Conservation (phyloP, 2,888 invertebrate genomes). For the Cybosia mesomella region DNA sequence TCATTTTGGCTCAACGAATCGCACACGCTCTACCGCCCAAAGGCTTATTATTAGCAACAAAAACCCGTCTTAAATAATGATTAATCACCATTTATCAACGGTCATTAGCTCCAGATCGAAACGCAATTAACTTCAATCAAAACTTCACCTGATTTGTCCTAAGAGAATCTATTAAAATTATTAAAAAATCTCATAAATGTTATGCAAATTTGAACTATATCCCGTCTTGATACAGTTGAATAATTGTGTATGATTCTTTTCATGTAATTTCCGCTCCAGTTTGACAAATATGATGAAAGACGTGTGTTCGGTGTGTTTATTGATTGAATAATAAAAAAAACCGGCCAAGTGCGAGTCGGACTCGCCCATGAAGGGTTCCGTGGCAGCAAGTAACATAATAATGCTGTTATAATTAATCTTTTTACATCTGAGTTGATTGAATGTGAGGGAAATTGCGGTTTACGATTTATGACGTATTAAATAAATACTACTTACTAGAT, state of each 20-base stretch:
- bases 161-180: not conserved
- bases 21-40: not conserved
- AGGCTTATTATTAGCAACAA: not conserved
- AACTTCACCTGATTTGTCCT: conserved; percentile 2
- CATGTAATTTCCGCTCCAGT: conserved; percentile 63
- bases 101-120: conserved; percentile 23
- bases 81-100: conserved; percentile 24
- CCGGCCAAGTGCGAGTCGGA: no score
- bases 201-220: conserved; percentile 22
- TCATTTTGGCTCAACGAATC: not conserved
- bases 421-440: no score
- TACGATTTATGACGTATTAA: no score
- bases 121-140: conserved; percentile 19
- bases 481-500: no score
- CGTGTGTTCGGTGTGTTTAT: conserved; percentile 31
- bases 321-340: conserved; percentile 26
- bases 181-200: not conserved
- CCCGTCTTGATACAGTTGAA: conserved; percentile 6
- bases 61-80: conserved; percentile 17
- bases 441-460: no score
- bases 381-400: no score
- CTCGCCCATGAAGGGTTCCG: no score
- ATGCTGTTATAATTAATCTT: no score
- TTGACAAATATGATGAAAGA: conserved; percentile 35
- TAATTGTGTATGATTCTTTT: conserved; percentile 11